A percentile compares a stretch with the other conserved stretches of the same genome.
These are phyloP conservation scores for Trinorchestia longiramus DNA, from an alignment of 1,140 invertebrate species.

Conservation along the genomic window DNA sequence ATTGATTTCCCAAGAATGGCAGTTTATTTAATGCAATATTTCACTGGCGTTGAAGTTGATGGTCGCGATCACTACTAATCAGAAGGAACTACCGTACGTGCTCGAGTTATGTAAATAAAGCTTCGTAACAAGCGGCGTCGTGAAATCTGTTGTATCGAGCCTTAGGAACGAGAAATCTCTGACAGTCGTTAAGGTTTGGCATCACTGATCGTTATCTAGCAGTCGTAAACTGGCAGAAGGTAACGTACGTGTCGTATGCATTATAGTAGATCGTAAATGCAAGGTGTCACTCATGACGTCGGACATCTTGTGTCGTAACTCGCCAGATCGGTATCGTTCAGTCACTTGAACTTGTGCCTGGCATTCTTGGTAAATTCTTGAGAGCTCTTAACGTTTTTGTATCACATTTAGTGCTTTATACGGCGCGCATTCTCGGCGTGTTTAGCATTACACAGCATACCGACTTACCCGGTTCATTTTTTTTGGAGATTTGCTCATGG, in stretches of 20 bases:
- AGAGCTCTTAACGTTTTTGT: slow-evolving; percentile 49
- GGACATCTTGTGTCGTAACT: neutral
- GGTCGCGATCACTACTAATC: neutral
- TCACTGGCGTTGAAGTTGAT: neutral
- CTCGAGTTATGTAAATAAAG: neutral
- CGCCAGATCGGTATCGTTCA: slow-evolving; percentile 19
- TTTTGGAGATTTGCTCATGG: neutral
- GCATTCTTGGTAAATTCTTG: slow-evolving; percentile 28
- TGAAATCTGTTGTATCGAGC: neutral
- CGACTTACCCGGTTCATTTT: slow-evolving; percentile 8
- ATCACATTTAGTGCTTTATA: slow-evolving; percentile 49
- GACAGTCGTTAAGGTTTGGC: neutral
- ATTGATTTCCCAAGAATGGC: neutral
- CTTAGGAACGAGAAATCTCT: neutral
- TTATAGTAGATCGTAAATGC: slow-evolving; percentile 29
- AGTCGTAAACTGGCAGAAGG: neutral
- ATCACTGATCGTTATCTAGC: neutral
- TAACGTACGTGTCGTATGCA: neutral
- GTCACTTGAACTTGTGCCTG: slow-evolving; percentile 8
- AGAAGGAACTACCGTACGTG: neutral
- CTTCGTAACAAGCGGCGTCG: neutral
- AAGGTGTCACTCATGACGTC: neutral
- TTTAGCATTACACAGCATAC: neutral
- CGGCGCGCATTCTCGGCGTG: slow-evolving; percentile 19
- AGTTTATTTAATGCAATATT: neutral